Conservation (phyloP, 2,888 invertebrate species). For the Lacanobia wlatinum region DNA sequence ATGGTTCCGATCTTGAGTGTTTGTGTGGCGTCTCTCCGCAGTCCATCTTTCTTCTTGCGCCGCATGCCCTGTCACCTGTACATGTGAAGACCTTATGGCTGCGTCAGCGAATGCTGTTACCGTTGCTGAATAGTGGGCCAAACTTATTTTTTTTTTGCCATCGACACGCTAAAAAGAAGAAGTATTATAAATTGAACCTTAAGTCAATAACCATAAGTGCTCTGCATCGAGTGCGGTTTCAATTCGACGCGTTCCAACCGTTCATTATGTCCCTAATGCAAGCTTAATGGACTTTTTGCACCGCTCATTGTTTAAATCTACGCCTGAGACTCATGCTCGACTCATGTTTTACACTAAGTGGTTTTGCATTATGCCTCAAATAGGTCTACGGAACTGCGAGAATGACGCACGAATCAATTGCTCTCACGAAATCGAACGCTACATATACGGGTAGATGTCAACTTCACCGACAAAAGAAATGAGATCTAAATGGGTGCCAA, state of each 20-base stretch:
- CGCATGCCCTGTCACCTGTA: too few species aligned
- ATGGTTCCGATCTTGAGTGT: too few species aligned
- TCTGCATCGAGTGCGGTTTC: slow-evolving; percentile 29
- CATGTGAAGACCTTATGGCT: too few species aligned
- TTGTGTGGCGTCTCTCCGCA: too few species aligned
- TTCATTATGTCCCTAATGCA: slow-evolving; percentile 43
- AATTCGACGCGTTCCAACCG: slow-evolving; percentile 23
- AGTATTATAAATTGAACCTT: background rate
- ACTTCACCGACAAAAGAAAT: too few species aligned
- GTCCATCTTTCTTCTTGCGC: too few species aligned
- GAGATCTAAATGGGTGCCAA: too few species aligned
- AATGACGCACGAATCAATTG: slow-evolving; percentile 44
- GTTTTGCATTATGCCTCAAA: slow-evolving; percentile 55
- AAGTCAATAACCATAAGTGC: slow-evolving; percentile 24
- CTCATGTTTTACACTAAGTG: slow-evolving; percentile 59
- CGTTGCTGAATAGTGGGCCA: too few species aligned
- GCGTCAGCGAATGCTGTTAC: too few species aligned
- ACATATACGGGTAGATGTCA: too few species aligned
- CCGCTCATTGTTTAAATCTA: slow-evolving; percentile 58
- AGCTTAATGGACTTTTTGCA: slow-evolving; percentile 51
- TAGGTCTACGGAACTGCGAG: slow-evolving; percentile 34
- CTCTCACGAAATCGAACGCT: slow-evolving; percentile 25
- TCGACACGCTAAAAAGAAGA: too few species aligned
- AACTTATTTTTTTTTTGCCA: too few species aligned
- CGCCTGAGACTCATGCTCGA: slow-evolving; percentile 45